These are phyloP conservation scores for Serranus cabrilla DNA, from an alignment of 2,797 vertebrate species.

Conservation along the genomic window DNA sequence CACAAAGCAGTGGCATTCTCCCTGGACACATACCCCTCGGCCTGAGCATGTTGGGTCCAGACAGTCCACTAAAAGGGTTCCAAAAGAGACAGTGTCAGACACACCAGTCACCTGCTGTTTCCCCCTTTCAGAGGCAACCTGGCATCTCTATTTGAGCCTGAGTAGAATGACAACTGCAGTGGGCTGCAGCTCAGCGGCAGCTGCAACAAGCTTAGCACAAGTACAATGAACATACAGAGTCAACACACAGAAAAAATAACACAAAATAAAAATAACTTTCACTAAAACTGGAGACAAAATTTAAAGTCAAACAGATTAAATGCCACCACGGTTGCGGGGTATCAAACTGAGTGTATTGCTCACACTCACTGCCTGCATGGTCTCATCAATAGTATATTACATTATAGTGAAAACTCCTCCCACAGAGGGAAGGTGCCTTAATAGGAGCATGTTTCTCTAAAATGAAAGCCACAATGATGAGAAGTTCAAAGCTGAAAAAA, in stretches of 20 bases:
- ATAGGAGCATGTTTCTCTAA: constrained; percentile 57
- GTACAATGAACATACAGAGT: constrained; percentile 25
- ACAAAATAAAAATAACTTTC: not conserved
- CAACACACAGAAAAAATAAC: constrained; percentile 21
- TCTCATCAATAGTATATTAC: constrained; percentile 49
- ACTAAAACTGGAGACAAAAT: constrained; percentile 44
- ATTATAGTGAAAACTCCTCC: constrained; percentile 64
- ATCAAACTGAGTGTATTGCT: constrained; percentile 64
- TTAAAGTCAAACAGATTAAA: constrained; percentile 73
- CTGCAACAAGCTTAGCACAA: constrained; percentile 22
- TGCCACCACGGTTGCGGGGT: constrained; percentile 49
- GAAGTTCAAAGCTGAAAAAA: constrained; percentile 50
- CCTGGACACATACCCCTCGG: constrained; percentile 95
- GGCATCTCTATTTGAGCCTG: constrained; percentile 45
- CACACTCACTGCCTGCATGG: constrained; percentile 60
- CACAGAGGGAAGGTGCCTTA: constrained; percentile 36
- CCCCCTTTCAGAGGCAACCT: constrained; percentile 47
- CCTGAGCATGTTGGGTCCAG: constrained; percentile 97
- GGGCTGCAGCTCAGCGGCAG: constrained; percentile 37
- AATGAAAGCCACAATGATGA: constrained; percentile 67
- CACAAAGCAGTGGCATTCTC: constrained; percentile 96
- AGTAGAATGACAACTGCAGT: constrained; percentile 47
- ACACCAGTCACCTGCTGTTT: constrained; percentile 64
- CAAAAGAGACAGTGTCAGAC: constrained; percentile 59
- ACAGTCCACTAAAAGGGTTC: constrained; percentile 92